These are phyloP conservation scores for Takifugu ocellatus DNA, from an alignment of 2,797 vertebrate genomes.

Conservation along the genomic window DNA sequence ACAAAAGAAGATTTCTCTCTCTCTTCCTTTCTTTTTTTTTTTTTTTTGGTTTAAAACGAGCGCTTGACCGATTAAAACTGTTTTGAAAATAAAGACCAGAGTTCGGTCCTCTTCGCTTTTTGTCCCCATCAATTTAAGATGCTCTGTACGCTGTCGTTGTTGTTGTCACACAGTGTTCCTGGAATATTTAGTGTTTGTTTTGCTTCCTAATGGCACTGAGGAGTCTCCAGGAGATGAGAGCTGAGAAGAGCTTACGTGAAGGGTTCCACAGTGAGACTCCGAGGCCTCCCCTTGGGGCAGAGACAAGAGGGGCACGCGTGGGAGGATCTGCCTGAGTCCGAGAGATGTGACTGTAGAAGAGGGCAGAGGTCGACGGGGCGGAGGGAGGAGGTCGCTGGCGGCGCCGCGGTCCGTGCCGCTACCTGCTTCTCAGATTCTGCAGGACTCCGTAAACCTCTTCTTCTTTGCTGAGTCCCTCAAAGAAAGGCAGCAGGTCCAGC, in stretches of 20 bases:
- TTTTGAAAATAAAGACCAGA: constrained; percentile 69
- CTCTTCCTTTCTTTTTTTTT: constrained; percentile 50
- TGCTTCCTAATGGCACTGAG: constrained; percentile 56
- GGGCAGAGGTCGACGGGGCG: constrained; percentile 33
- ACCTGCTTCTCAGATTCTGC: constrained; percentile 90
- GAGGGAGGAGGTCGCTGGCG: constrained; percentile 24
- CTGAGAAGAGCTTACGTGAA: constrained; percentile 24
- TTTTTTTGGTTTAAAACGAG: constrained; percentile 77
- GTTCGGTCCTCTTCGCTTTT: constrained; percentile 65
- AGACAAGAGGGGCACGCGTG: constrained; percentile 47
- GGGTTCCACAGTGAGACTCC: constrained; percentile 68
- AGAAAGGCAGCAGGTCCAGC: constrained; percentile 95
- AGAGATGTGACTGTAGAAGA: constrained; percentile 40
- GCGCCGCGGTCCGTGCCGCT: constrained; percentile 70
- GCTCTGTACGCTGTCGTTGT: constrained; percentile 46
- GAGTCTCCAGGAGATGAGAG: constrained; percentile 55
- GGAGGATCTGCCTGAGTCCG: constrained; percentile 61
- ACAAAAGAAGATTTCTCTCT: constrained; percentile 53
- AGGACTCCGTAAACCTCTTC: constrained; percentile 93
- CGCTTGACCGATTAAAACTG: constrained; percentile 72
- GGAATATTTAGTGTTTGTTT: constrained; percentile 41
- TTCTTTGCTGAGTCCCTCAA: constrained; percentile 93
- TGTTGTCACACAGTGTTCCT: constrained; percentile 66
- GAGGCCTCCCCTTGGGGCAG: constrained; percentile 47
- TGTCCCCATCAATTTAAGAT: constrained; percentile 41